Percentiles rank a stretch among this genome's conserved stretches.
phyloP scores from a whole-genome alignment of 2,888 invertebrate genomes.

The Eupeodes latifasciatus region DNA sequence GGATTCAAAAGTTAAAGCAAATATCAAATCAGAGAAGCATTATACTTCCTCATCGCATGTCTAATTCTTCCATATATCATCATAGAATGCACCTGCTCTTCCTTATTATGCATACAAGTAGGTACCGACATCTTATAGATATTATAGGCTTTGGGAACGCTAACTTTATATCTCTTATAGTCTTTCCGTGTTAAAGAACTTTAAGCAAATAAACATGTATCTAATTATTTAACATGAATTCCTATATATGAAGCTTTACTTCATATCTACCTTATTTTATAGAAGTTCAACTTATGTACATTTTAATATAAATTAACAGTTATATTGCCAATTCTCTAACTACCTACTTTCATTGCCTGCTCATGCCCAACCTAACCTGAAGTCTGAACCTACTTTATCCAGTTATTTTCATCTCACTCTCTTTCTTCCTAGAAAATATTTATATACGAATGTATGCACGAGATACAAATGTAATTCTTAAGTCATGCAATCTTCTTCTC shows the following conservation, averaged over 20 bases:
- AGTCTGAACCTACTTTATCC: conserved; percentile 66
- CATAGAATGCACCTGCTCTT: conserved; percentile 24
- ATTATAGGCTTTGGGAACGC: conserved; percentile 2
- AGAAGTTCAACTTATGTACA: conserved; percentile 14
- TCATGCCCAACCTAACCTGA: conserved; percentile 55
- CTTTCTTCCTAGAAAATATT: conserved; percentile 60
- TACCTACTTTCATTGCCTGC: conserved; percentile 69
- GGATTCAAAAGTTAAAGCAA: not conserved
- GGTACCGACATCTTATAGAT: not conserved
- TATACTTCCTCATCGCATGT: conserved; percentile 15
- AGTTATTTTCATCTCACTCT: conserved; percentile 73
- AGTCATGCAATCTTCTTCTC: conserved; percentile 63
- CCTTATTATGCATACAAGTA: not conserved
- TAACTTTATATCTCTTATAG: conserved; percentile 16
- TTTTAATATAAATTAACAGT: conserved; percentile 54
- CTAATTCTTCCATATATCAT: not conserved
- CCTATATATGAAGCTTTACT: not conserved
- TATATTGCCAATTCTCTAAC: conserved; percentile 62
- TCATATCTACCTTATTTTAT: not conserved
- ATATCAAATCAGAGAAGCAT: conserved; percentile 1
- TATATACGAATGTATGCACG: no score
- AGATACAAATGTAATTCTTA: conserved; percentile 47
- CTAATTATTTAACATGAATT: conserved; percentile 37
- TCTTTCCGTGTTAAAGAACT: conserved; percentile 60
- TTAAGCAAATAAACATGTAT: conserved; percentile 31